These are phyloP conservation scores for Vanessa cardui DNA, from an alignment of 2,888 invertebrate species.

Conservation along the genomic window DNA sequence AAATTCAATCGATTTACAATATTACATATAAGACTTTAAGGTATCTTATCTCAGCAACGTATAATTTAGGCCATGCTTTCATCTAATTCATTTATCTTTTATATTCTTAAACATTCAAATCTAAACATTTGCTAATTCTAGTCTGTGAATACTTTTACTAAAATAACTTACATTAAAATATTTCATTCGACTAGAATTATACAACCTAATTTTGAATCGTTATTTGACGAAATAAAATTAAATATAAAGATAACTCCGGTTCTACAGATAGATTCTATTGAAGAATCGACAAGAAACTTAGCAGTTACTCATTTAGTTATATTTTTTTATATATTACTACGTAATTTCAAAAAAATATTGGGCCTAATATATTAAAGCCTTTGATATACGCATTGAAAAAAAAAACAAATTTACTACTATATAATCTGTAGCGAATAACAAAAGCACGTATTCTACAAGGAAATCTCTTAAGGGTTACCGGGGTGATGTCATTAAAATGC, in stretches of 20 bases:
- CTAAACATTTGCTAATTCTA: not conserved
- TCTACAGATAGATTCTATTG: too few species aligned
- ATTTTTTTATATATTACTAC: too few species aligned
- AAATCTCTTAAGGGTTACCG: conserved; percentile 61
- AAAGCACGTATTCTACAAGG: conserved; percentile 43
- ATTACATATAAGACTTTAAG: not conserved
- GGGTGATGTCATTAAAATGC: conserved; percentile 73
- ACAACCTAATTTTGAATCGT: too few species aligned
- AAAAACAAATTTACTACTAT: not conserved
- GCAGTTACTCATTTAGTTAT: not conserved
- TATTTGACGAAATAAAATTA: too few species aligned
- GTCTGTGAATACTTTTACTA: not conserved
- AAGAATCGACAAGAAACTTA: not conserved
- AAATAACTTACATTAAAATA: too few species aligned
- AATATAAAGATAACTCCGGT: too few species aligned
- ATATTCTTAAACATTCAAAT: not conserved
- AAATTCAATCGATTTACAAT: not conserved
- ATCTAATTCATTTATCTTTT: not conserved
- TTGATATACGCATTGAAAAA: not conserved
- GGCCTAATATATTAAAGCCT: not conserved
- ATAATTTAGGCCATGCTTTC: conserved; percentile 5
- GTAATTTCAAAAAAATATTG: not conserved
- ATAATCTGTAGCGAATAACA: conserved; percentile 47
- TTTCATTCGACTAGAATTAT: too few species aligned
- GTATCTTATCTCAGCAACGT: not conserved